Evolutionary conservation across 92 coral and sea anemone species (phyloP), one percentile per base, ranked within the genome.

Genomic region (Palythoa caribaeorum): DNA sequence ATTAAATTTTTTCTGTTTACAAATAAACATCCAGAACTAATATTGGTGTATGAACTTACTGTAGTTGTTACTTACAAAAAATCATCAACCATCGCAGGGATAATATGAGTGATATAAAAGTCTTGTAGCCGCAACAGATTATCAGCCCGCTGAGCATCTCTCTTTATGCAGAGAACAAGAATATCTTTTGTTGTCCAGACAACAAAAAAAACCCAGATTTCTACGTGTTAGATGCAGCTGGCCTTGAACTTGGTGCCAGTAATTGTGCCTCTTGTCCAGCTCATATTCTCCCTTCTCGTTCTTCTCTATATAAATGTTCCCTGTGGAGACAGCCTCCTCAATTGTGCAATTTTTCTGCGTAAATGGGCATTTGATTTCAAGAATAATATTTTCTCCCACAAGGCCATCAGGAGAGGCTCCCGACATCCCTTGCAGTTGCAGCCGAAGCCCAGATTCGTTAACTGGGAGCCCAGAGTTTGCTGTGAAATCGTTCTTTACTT

Each of bases 211-310:
- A n/a, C 92, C 86, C 36, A 86, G 65, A 17, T 90, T 71, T 83
- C 93, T 90, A 47, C 73, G 54, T 70, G 90, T 85, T 20, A 90
- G 47, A 54, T 76, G 85, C 79, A 90, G 60, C 55, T 86, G 90
- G 21, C 93, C 93, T 79, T 90, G 93, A 20, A 86, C 91, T 83
- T 91, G 85, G 84, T 91, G 93, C 85, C 88, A 86, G 88, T 86
- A 90, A 52, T 77, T 74, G 54, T 79, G 92, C 76, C 44, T 65
- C 59, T 79, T 85, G 73, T 68, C 73, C 39, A 68, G 73, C 39
- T 65, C 85, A 63, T 63, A 87, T 60, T 76, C 66, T 40, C 90
- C 85, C 71, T 78, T 44, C 50, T 48, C 60, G 57, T 76, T 76
- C 71, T 86, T 87, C 59, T 48, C 52, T 10, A 55, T 48, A 55